Percentiles rank a stretch among this genome's conserved stretches.
These are phyloP conservation scores for Xestia xanthographa DNA, from an alignment of 2,888 invertebrate species.

Conservation along the genomic window DNA sequence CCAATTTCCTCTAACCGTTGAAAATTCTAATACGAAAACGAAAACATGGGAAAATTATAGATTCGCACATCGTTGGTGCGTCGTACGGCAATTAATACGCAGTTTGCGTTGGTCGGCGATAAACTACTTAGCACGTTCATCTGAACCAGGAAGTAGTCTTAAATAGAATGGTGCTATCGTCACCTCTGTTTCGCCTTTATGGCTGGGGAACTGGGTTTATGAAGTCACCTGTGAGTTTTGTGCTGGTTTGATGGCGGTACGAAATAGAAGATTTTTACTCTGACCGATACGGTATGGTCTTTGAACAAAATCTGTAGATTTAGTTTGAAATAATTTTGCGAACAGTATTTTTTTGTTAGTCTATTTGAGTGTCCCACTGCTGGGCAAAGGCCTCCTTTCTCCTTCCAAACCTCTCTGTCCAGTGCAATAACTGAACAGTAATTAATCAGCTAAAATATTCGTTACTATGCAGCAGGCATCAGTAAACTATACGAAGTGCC, in stretches of 20 bases:
- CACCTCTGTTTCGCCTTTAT: slow-evolving; percentile 23
- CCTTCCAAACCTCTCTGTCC: too few relatives aligned
- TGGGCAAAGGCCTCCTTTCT: too few relatives aligned
- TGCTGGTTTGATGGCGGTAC: background rate
- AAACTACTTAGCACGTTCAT: slow-evolving; percentile 51
- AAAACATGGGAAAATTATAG: slow-evolving; percentile 23
- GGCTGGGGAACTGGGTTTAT: slow-evolving; percentile 11
- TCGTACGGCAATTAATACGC: slow-evolving; percentile 41
- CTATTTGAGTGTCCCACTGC: too few relatives aligned
- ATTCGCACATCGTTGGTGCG: slow-evolving; percentile 24
- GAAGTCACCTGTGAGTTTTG: slow-evolving; percentile 11
- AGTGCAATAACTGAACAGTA: too few relatives aligned
- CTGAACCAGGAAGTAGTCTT: slow-evolving; percentile 30
- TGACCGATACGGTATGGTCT: background rate
- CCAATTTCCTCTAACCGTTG: slow-evolving; percentile 3
- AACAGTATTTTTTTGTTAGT: too few relatives aligned
- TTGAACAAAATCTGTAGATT: background rate
- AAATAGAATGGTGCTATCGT: slow-evolving; percentile 45
- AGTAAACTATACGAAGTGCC: too few relatives aligned
- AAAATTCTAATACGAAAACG: slow-evolving; percentile 20
- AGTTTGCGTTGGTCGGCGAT: slow-evolving; percentile 49
- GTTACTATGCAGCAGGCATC: background rate
- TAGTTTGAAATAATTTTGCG: background rate
- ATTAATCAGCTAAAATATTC: background rate
- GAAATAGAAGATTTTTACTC: background rate